Evolutionary conservation across 2,888 invertebrate genomes (phyloP), one percentile per base, ranked within the genome.

Genomic region (Leucoma salicis): DNA sequence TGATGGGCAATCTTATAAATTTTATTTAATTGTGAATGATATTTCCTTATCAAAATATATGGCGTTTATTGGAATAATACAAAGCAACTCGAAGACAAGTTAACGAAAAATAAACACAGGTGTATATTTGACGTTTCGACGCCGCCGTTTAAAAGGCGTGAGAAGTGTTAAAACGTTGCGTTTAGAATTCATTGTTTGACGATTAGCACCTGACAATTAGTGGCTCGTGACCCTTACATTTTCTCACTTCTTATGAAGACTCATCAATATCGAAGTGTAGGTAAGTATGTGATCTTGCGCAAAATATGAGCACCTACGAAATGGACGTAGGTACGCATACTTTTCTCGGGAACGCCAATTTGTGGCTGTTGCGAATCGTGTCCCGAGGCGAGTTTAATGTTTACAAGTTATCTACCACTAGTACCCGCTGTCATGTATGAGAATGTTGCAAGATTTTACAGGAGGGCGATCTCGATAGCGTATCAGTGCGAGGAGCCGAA

Each of bases 21-120:
- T n/a, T n/a, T n/a, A n/a, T n/a, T n/a, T n/a, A n/a, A n/a, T n/a
- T n/a, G n/a, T n/a, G n/a, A n/a, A n/a, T n/a, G n/a, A 15, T 10
- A 33, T 21, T 43, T 15, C 39, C 28, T 38, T 51, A 39, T 42
- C 34, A 38, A 12, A 44, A 51, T n/a, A n/a, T n/a, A n/a, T n/a
- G n/a, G 39, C 54, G 55, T 38, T 37, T 42, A 39, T 41, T 53
- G 52, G 24, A 2, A 31, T 53, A 50, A 48, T 28, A 48, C 42
- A 56, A 57, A 53, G 51, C 54, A 40, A 50, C 45, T 45, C 41
- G 43, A 38, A 51, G 34, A 53, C 53, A 55, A 65, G 54, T 62
- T 70, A 75, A 74, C 66, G 62, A 75, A 79, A 70, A 57, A 66
- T 66, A 78, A 77, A 81, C 70, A 78, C 76, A 83, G 78, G 77